Conservation (phyloP, 2,888 invertebrate genomes). For the Meteorus colon region DNA sequence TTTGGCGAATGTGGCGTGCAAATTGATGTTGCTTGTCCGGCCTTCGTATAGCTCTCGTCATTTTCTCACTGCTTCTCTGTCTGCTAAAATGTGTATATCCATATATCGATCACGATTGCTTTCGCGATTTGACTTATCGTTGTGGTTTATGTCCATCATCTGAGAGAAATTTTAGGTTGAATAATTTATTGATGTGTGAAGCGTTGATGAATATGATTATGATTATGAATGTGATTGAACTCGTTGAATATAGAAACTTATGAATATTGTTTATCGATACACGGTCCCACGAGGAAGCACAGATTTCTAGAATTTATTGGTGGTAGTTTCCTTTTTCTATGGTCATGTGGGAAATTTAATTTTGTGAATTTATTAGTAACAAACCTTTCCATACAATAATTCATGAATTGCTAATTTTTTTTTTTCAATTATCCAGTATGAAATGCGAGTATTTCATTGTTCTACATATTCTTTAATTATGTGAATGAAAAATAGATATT, state of each 20-base stretch:
- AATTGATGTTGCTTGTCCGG: constrained; percentile 8
- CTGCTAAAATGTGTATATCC: constrained; percentile 1
- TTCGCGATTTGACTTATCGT: not conserved
- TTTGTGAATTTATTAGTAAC: no score
- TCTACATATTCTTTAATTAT: no score
- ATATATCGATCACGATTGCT: constrained; percentile 18
- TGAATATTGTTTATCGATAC: not conserved
- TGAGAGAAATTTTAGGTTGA: not conserved
- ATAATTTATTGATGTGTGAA: not conserved
- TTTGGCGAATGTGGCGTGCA: constrained; percentile 14
- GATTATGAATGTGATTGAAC: not conserved
- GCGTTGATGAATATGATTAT: not conserved
- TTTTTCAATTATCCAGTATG: no score
- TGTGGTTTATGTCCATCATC: not conserved
- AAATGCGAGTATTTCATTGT: no score
- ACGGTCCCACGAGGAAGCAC: no score
- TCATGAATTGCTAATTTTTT: no score
- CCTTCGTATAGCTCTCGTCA: constrained; percentile 15
- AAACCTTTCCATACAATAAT: no score
- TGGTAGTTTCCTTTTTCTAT: no score
- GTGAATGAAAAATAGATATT: no score
- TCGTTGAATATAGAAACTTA: not conserved
- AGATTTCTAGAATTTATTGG: no score
- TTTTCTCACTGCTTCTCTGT: not conserved
- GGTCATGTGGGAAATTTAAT: no score